Evolutionary conservation across 2,888 invertebrate genomes (phyloP), one percentile per base, ranked within the genome.

Genomic region (Elaeidobius kamerunicus): DNA sequence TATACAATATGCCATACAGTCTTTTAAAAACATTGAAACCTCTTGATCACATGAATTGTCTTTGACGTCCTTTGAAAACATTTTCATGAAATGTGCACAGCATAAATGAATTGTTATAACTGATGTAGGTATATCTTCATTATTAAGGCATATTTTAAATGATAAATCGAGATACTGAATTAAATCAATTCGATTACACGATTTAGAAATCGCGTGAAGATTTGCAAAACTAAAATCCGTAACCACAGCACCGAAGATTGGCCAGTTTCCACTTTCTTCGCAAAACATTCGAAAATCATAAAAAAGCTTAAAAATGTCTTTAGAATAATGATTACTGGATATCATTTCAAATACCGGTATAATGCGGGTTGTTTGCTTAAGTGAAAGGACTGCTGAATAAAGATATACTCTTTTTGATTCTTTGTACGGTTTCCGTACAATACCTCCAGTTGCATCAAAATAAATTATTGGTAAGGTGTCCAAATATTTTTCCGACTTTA

Each of bases 311-410:
- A 38, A 55, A 34, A 55, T 51, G 2, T 43, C 44, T 39, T 55
- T 55, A 1, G 51, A n/a, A 30, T 47, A 51, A 12, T 52, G 55
- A 16, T 18, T 50, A 5, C 23, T 15, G 11, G 51, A 47, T 1
- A 55, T 30, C 51, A 55, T 55, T 43, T 52, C 46, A 35, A 55
- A 55, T 18, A 52, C 36, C 3, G 55, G 47, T 39, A 34, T 15
- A 7, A 55, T 52, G 20, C 47, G 19, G 16, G 30, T 12, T 1
- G 47, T 34, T 28, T 36, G 5, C 16, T 9, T 1, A 0, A 47
- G 18, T 1, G 46, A 27, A 3, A 55, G 12, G 16, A 52, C 47
- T 5, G 47, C 48, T 1, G 43, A 42, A 14, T 52, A 52, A 9
- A 55, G 40, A 39, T 43, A 55, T 17, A 55, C n/a, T 28, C 44